Evolutionary conservation across 2,797 vertebrate species (phyloP).

Genomic region (Urosaurus nigricauda): DNA sequence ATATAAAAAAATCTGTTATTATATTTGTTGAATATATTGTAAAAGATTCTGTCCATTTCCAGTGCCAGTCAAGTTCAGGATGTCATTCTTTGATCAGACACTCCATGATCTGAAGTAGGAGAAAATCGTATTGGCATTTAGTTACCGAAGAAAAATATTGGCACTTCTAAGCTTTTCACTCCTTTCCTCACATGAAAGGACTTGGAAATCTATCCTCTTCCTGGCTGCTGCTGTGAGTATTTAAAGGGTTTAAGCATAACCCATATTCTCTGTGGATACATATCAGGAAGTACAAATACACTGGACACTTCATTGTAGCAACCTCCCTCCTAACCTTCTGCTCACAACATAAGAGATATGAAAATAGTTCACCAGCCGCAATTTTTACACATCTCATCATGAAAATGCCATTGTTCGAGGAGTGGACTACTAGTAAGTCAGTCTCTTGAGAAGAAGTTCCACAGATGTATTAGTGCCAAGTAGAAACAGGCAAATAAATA

Average conservation of each 20-base stretch:
- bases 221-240: constrained; percentile 27
- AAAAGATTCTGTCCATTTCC: constrained; percentile 67
- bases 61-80: constrained; percentile 64
- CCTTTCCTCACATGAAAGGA: constrained; percentile 63
- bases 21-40: constrained; percentile 65
- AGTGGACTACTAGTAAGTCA: constrained; percentile 3
- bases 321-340: neutral
- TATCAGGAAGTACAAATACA: constrained; percentile 31
- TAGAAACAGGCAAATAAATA: neutral
- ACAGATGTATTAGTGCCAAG: neutral
- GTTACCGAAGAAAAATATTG: constrained; percentile 53
- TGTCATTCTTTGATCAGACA: constrained; percentile 68
- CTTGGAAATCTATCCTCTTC: constrained; percentile 57
- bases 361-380: neutral
- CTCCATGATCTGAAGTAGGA: constrained; percentile 61
- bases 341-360: neutral
- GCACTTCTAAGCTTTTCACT: constrained; percentile 58
- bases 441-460: constrained; percentile 3
- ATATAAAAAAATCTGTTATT: constrained; percentile 61
- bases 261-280: constrained; percentile 34
- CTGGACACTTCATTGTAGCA: constrained; percentile 37
- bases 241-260: neutral
- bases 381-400: neutral
- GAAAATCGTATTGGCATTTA: constrained; percentile 58
- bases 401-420: neutral